A percentile compares a stretch with the other conserved stretches of the same genome.
phyloP scores from a whole-genome alignment of 35 echinoderm and acorn worm species.

The Ptychodera flava region DNA sequence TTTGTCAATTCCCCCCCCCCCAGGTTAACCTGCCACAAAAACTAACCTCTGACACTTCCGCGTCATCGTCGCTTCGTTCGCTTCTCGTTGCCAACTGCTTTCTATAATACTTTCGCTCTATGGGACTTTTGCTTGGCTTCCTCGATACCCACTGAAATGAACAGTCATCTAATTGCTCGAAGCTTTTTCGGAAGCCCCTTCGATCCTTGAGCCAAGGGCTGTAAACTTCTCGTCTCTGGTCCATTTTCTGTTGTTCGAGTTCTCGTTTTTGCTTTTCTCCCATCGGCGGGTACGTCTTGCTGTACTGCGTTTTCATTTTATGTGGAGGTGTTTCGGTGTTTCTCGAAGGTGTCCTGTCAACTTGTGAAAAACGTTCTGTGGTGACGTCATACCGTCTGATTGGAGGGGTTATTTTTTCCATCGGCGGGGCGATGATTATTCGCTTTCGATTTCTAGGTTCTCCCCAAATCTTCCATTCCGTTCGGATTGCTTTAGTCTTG shows the following conservation, averaged over 20 bases:
- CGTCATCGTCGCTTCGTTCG: background rate
- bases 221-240: slow-evolving; percentile 44
- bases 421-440: slow-evolving; percentile 29
- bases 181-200: slow-evolving; percentile 44
- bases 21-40: no score
- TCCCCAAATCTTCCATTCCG: slow-evolving; percentile 48
- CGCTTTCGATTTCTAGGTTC: slow-evolving; percentile 21
- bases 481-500: slow-evolving; percentile 48
- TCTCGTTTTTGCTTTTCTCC: slow-evolving; percentile 46
- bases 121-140: background rate
- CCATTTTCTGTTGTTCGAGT: slow-evolving; percentile 43
- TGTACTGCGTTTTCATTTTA: no score
- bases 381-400: no score
- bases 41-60: background rate
- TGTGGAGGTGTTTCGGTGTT: background rate
- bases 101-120: background rate
- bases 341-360: background rate
- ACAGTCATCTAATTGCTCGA: slow-evolving; percentile 49
- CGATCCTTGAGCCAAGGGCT: slow-evolving; percentile 62
- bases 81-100: background rate
- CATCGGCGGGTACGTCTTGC: no score
- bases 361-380: background rate
- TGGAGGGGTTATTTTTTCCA: background rate
- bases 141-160: background rate
- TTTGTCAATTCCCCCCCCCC: no score